Evolutionary conservation across 2,113 vertebrate genomes (phyloP).

Genomic region (Oryzias curvinotus): DNA sequence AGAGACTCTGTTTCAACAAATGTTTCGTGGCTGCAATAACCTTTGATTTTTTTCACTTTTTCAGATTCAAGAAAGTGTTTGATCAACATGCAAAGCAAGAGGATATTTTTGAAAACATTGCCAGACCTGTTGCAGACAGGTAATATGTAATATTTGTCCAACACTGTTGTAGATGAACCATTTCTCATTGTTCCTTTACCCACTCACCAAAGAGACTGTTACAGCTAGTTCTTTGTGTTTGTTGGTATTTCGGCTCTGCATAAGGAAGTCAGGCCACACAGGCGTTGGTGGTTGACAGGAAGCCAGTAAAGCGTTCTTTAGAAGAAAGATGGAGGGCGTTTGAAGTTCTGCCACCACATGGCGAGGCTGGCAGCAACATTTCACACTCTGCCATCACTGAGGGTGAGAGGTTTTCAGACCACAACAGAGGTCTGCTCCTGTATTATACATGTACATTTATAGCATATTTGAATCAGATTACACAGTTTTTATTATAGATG

Average conservation of each 20-base stretch:
- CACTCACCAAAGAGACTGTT: background rate
- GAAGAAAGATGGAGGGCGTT: slow-evolving; percentile 64
- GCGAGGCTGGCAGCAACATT: slow-evolving; percentile 55
- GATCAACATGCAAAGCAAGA: slow-evolving; percentile 90
- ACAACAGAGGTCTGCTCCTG: slow-evolving; percentile 2
- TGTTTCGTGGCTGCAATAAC: background rate
- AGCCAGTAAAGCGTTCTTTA: slow-evolving; percentile 47
- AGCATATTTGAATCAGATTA: too few relatives aligned
- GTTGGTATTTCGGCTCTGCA: slow-evolving; percentile 16
- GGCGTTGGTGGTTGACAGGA: slow-evolving; percentile 46
- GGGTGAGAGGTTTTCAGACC: slow-evolving; percentile 48
- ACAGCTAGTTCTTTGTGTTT: background rate
- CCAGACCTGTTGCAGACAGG: slow-evolving; percentile 95
- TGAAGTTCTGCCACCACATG: slow-evolving; percentile 68
- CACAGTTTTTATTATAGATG: too few relatives aligned
- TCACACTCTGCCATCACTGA: slow-evolving; percentile 51
- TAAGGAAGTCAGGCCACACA: slow-evolving; percentile 51
- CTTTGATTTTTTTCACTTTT: slow-evolving; percentile 2
- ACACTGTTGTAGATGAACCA: background rate
- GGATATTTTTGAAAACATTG: slow-evolving; percentile 88
- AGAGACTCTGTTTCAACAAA: background rate
- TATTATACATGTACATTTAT: background rate
- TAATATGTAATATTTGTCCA: slow-evolving; percentile 60
- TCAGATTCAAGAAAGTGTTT: slow-evolving; percentile 93
- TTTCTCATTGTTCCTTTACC: background rate